These are phyloP conservation scores for Zaprionus davidi DNA, from an alignment of 1,140 invertebrate genomes.

Conservation along the genomic window DNA sequence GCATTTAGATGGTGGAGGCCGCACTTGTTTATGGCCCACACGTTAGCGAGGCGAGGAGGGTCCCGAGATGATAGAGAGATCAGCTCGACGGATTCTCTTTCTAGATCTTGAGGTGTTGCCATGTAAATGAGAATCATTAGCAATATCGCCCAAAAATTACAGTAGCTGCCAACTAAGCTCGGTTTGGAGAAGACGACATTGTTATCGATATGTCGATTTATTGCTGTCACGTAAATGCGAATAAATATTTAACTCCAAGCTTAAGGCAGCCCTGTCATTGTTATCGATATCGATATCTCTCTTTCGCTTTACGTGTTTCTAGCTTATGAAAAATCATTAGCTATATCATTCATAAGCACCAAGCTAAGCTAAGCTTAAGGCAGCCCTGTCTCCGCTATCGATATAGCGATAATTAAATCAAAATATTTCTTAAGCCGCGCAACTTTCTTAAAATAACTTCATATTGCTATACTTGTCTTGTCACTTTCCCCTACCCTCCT, in stretches of 20 bases:
- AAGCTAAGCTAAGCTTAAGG: no score
- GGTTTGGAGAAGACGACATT: not conserved
- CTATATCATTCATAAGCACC: no score
- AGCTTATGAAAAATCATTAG: no score
- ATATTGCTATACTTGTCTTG: not conserved
- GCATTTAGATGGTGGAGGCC: conserved; percentile 71
- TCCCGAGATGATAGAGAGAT: conserved; percentile 9
- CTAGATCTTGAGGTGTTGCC: not conserved
- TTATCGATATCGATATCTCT: no score
- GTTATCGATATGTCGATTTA: no score
- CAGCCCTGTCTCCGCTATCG: not conserved
- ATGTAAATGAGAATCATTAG: conserved; percentile 18
- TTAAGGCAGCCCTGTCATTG: not conserved
- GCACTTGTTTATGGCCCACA: conserved; percentile 71
- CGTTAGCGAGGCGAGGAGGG: conserved; percentile 25
- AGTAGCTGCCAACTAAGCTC: not conserved
- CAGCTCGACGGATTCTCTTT: not conserved
- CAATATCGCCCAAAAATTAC: not conserved
- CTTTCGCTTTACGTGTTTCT: no score
- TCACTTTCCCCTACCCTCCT: not conserved
- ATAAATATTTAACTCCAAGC: not conserved
- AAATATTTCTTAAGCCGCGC: not conserved
- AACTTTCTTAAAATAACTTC: conserved; percentile 63
- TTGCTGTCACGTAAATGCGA: not conserved
- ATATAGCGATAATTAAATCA: not conserved